Base-by-base conservation (phyloP, 2,888 invertebrate species). In the Polydrusus cervinus region DNA sequence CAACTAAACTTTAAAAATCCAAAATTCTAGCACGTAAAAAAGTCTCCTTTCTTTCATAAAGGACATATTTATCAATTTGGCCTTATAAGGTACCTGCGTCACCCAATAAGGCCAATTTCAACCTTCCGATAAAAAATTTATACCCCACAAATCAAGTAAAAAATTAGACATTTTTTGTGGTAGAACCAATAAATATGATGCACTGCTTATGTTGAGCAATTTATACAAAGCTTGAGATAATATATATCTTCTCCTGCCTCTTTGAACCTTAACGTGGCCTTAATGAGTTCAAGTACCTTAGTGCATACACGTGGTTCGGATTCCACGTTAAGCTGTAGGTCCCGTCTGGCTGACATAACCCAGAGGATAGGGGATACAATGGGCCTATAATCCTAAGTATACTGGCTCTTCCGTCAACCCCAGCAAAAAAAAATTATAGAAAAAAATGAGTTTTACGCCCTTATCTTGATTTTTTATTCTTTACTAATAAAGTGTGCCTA, bases 61-160 rank as follows among this genome's bases (percentile, higher is more conserved):
- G 38, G 61, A 34, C 61, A 40, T 61, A 61, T 61, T 61, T 61
- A 61, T 34, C 61, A 40, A 61, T 61, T 61, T 25, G 61, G 30
- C 61, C 61, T 61, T 34, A 61, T 38, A 61, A 61, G 61, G 14
- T 61, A 61, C 61, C 38, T 61, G 61, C 38, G 61, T 61, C 40
- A 40, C 40, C 40, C 3, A 40, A 40, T 40, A 40, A 40, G 40
- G 40, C 40, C 40, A 40, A 40, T 40, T 40, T 40, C 40, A 40
- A 3, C 7, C 40, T 40, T 40, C 40, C 40, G 40, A 40, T 40
- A 40, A 9, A 40, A 40, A 40, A 40, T 40, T 3, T 40, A 40
- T 40, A 40, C 40, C 7, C 40, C 40, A 40, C 40, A 40, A 40
- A 40, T 40, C 40, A 40, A 57, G 18, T 34, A 10, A 57, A 57